Percentiles rank a stretch among this genome's conserved stretches.
Conservation (phyloP, 2,888 invertebrate species). For the Glaucopsyche alexis region DNA sequence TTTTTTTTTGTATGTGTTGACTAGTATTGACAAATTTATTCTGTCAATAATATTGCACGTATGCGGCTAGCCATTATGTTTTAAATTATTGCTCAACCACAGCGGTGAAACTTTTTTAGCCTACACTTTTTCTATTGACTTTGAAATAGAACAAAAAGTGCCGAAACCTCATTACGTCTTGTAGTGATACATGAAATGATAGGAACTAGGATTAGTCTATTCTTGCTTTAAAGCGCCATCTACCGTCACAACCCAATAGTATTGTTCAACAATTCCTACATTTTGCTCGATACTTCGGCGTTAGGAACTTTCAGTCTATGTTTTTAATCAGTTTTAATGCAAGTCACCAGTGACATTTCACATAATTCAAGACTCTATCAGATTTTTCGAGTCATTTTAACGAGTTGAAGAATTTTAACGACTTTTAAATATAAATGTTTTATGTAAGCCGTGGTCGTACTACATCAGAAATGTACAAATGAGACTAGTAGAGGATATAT, state of each 20-base stretch:
- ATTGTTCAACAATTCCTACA: neutral
- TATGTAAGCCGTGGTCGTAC: neutral
- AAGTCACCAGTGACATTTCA: neutral
- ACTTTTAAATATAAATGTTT: neutral
- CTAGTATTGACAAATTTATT: no score
- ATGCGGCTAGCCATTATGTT: no score
- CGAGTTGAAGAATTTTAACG: no score
- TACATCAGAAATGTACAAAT: constrained; percentile 9
- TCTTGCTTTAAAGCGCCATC: neutral
- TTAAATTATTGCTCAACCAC: no score
- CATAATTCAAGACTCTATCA: neutral
- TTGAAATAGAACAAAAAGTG: no score
- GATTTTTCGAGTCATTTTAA: neutral
- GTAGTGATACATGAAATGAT: no score
- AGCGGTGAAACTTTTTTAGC: no score
- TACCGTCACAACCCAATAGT: neutral
- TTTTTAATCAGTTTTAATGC: neutral
- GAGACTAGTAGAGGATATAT: constrained; percentile 20
- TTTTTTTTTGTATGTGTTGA: no score
- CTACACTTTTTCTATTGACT: no score
- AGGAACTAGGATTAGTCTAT: no score
- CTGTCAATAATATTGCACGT: no score
- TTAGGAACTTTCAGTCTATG: constrained; percentile 5
- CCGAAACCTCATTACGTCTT: no score
- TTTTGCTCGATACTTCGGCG: neutral